A percentile compares a stretch with the other conserved stretches of the same genome.
These are phyloP conservation scores for Rhea americana DNA, from an alignment of 2,113 vertebrate species.

Conservation along the genomic window DNA sequence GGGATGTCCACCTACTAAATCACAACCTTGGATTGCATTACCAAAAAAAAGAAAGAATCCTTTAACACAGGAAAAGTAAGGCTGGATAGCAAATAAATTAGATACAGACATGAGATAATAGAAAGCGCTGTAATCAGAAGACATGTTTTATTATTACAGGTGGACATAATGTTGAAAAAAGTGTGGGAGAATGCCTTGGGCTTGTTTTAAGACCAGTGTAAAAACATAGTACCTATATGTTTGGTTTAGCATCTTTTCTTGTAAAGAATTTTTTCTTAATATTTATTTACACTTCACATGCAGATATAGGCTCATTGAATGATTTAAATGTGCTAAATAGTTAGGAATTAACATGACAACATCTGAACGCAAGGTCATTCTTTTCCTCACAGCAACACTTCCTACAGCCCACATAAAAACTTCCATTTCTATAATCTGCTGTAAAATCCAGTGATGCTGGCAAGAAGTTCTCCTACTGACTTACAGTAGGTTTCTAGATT, in stretches of 20 bases:
- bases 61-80: slow-evolving; percentile 63
- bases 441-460: neutral
- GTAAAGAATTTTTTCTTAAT: neutral
- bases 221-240: slow-evolving; percentile 61
- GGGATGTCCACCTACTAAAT: slow-evolving; percentile 58
- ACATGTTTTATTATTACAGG: slow-evolving; percentile 92
- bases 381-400: neutral
- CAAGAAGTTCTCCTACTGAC: neutral
- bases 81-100: slow-evolving; percentile 82
- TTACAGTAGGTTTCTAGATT: neutral
- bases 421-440: neutral
- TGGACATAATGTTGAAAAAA: slow-evolving; percentile 84
- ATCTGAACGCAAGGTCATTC: neutral
- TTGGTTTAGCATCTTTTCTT: slow-evolving; percentile 32
- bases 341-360: neutral
- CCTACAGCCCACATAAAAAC: neutral
- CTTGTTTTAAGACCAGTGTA: slow-evolving; percentile 70
- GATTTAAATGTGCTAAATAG: neutral
- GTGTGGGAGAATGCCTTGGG: slow-evolving; percentile 83
- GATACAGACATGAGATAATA: slow-evolving; percentile 87
- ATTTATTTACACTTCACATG: slow-evolving; percentile 36
- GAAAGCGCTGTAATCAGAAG: slow-evolving; percentile 82
- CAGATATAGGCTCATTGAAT: neutral
- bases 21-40: slow-evolving; percentile 41
- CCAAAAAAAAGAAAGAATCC: slow-evolving; percentile 45